These are phyloP conservation scores for Zaprionus davidi DNA, from an alignment of 1,140 invertebrate genomes.

Conservation along the genomic window DNA sequence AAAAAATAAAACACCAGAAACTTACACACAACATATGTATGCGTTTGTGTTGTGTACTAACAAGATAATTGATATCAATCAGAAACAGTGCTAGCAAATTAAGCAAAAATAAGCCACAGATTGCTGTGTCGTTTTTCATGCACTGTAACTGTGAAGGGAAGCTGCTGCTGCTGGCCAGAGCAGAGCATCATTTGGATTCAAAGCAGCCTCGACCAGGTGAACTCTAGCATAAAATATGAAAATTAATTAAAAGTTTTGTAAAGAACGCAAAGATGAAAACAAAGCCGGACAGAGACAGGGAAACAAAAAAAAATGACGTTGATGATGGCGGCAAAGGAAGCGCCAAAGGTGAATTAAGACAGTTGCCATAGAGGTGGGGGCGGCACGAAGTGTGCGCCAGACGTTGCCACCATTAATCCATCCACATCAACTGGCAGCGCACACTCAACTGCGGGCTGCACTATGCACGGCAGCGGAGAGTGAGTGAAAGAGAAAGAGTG, in stretches of 20 bases:
- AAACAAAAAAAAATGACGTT: slow-evolving; percentile 41
- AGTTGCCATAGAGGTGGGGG: slow-evolving; percentile 8
- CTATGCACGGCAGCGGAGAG: not conserved
- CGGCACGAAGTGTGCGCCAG: slow-evolving; percentile 60
- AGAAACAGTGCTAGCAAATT: not conserved
- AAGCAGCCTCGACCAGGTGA: slow-evolving; percentile 32
- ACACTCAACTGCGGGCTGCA: not conserved
- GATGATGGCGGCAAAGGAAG: slow-evolving; percentile 38
- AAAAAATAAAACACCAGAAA: not conserved
- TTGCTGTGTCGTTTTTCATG: not conserved
- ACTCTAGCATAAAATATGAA: slow-evolving; percentile 75
- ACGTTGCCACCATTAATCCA: slow-evolving; percentile 75
- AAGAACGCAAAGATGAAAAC: slow-evolving; percentile 35
- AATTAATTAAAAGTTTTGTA: slow-evolving; percentile 77
- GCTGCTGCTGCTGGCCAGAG: not conserved
- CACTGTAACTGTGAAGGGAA: not conserved
- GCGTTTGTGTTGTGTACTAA: slow-evolving; percentile 9
- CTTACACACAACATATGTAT: not conserved
- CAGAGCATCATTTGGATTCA: slow-evolving; percentile 11
- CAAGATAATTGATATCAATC: not conserved
- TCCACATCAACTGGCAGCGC: slow-evolving; percentile 35
- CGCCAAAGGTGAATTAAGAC: slow-evolving; percentile 34
- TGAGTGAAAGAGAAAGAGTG: not conserved
- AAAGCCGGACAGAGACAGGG: slow-evolving; percentile 41
- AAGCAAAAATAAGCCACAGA: slow-evolving; percentile 3